Base-by-base conservation (phyloP, 2,797 vertebrate species). In the Anolis apletophallus region DNA sequence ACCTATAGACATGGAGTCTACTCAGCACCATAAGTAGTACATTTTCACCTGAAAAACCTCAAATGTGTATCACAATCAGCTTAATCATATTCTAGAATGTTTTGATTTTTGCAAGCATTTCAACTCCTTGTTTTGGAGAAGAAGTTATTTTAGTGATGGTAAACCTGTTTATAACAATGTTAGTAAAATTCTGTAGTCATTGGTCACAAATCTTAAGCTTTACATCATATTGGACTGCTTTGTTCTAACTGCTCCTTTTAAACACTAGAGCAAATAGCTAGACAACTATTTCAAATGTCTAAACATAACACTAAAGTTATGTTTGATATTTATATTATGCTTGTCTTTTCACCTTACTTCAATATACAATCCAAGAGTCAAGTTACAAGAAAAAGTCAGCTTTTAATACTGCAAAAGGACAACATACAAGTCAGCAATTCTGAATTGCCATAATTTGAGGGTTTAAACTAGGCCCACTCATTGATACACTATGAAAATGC, bases 391-490 rank as follows among this genome's bases (percentile, higher is more conserved):
- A 67, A 80, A 40, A 61, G 11, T 32, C 78, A 97, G 97, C 88
- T 94, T 97, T 81, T 97, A 97, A 0, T 96, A 96, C 50, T 98
- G 96, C 92, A 96, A 97, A 94, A 95, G 93, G 86, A 96, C 97
- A n/a, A 96, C 95, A 95, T 46, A 97, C 97, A 0, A 95, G 93
- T 80, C 96, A 96, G 85, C 96, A 96, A 54, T 97, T 97, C 72
- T 95, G 95, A 79, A 96, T 97, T 87, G 97, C 96, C 5, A 97
- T 98, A 83, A 97, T 98, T 93, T 97, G 97, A 13, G 97, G 97
- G 1, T 96, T 97, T 0, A 97, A 97, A 52, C 92, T 98, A 89
- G 97, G 97, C 23, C 89, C 95, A 93, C 96, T 98, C 5, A 97
- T 97, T 0, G 97, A 97, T 46, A 91, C 93, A 1, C 91, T 98